These are phyloP conservation scores for Sebastes umbrosus DNA, from an alignment of 2,797 vertebrate genomes.

Conservation along the genomic window DNA sequence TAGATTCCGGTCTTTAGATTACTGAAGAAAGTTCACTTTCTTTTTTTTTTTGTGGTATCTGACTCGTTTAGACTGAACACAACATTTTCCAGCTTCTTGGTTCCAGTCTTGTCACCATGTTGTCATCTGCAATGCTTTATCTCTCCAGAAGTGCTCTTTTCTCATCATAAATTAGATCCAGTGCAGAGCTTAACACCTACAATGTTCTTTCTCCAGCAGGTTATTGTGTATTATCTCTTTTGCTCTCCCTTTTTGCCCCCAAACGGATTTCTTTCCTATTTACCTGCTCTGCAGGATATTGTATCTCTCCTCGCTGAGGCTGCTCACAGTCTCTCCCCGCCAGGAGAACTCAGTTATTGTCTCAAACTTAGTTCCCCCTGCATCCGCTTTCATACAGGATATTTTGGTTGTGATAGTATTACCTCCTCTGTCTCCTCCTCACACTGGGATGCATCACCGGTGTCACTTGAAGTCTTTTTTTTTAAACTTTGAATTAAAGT, in stretches of 20 bases:
- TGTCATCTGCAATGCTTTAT: background rate
- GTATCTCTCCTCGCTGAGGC: constrained; percentile 19
- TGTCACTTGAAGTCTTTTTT: background rate
- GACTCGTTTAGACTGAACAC: background rate
- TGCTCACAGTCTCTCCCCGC: background rate
- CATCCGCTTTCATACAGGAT: background rate
- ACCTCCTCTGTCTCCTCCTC: background rate
- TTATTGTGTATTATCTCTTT: constrained; percentile 25
- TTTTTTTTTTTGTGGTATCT: background rate
- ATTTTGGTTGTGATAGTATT: background rate
- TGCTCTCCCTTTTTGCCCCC: background rate
- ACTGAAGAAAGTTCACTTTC: background rate
- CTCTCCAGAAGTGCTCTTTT: background rate
- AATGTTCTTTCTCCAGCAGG: constrained; percentile 23
- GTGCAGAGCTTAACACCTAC: background rate
- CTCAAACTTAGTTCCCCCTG: background rate
- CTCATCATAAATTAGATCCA: constrained; percentile 21
- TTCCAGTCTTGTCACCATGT: background rate
- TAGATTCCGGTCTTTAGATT: background rate
- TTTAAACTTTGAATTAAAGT: background rate
- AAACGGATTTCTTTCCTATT: constrained; percentile 27
- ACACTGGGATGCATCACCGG: background rate
- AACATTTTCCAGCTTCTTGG: background rate
- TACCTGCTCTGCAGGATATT: constrained; percentile 37
- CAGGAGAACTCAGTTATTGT: constrained; percentile 19